Percentiles rank a stretch among this genome's conserved stretches.
Conservation (phyloP, 2,888 invertebrate genomes). For the Xylota sylvarum region DNA sequence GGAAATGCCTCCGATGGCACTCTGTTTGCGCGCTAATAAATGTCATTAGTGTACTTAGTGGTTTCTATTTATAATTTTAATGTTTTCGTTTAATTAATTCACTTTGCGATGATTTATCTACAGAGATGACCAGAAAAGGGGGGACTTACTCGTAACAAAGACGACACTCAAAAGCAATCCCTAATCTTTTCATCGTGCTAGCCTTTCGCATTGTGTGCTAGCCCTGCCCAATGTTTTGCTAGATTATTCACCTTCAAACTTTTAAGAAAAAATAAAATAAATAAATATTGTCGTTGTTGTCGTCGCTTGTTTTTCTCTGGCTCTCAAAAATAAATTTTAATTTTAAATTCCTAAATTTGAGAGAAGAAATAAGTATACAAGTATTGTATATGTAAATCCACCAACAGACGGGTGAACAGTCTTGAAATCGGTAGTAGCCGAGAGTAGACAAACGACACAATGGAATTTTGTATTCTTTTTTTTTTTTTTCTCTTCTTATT, state of each 20-base stretch:
- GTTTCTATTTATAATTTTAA: conserved; percentile 65
- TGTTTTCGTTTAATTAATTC: conserved; percentile 55
- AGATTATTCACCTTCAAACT: conserved; percentile 45
- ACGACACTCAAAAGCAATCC: conserved; percentile 15
- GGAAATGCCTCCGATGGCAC: conserved; percentile 42
- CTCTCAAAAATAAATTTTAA: conserved; percentile 48
- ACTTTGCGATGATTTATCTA: conserved; percentile 50
- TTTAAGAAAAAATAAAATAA: conserved; percentile 2
- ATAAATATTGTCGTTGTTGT: not conserved
- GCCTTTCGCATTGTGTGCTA: conserved; percentile 9
- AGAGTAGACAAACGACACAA: conserved; percentile 61
- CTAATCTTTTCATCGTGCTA: conserved; percentile 6
- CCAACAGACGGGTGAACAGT: conserved; percentile 30
- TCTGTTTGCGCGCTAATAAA: conserved; percentile 57
- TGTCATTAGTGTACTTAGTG: conserved; percentile 64
- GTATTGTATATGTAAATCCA: conserved; percentile 17
- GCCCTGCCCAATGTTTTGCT: conserved; percentile 3
- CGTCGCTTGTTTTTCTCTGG: conserved; percentile 9
- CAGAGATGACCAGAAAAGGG: not conserved
- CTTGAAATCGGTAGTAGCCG: conserved; percentile 40
- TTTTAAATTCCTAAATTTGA: conserved; percentile 53
- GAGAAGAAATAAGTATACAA: not conserved
- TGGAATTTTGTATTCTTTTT: conserved; percentile 51
- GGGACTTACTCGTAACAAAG: not conserved
- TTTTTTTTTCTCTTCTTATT: not conserved